These are phyloP conservation scores for Alexandromys fortis DNA, from an alignment of 2,113 vertebrate genomes.

Conservation along the genomic window DNA sequence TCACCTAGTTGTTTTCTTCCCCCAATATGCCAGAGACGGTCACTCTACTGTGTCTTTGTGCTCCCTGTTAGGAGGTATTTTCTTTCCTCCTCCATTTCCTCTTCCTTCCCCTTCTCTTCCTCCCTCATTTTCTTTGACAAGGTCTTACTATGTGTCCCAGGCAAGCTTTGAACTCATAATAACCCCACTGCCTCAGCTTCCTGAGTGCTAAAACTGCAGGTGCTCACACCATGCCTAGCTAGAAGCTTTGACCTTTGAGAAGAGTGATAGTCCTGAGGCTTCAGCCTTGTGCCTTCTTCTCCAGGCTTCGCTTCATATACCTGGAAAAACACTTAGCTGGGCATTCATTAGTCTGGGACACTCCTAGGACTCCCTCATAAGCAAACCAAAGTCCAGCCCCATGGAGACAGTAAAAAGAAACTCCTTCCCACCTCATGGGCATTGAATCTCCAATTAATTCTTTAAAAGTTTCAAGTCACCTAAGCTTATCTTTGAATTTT, in stretches of 20 bases:
- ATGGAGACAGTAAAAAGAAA: not conserved
- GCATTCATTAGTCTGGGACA: not conserved
- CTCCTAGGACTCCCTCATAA: not conserved
- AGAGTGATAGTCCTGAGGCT: not conserved
- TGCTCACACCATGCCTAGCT: not conserved
- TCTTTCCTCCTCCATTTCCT: not conserved
- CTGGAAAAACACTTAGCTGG: not conserved
- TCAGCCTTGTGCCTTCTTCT: not conserved
- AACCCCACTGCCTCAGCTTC: not conserved
- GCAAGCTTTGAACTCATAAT: not conserved
- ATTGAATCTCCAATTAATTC: not conserved
- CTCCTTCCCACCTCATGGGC: not conserved
- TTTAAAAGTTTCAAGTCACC: slow-evolving; percentile 1
- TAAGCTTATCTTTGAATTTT: not conserved
- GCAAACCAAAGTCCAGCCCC: not conserved
- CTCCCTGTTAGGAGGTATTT: not conserved
- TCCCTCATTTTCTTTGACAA: not conserved
- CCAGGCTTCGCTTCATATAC: not conserved
- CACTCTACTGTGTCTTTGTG: not conserved
- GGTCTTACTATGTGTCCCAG: not conserved
- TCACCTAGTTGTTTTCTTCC: not conserved
- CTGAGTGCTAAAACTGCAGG: not conserved
- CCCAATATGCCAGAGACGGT: not conserved
- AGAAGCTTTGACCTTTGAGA: not conserved
- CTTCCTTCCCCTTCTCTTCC: too few relatives aligned